Conservation (phyloP, 2,797 vertebrate species). For the Parambassis ranga region DNA sequence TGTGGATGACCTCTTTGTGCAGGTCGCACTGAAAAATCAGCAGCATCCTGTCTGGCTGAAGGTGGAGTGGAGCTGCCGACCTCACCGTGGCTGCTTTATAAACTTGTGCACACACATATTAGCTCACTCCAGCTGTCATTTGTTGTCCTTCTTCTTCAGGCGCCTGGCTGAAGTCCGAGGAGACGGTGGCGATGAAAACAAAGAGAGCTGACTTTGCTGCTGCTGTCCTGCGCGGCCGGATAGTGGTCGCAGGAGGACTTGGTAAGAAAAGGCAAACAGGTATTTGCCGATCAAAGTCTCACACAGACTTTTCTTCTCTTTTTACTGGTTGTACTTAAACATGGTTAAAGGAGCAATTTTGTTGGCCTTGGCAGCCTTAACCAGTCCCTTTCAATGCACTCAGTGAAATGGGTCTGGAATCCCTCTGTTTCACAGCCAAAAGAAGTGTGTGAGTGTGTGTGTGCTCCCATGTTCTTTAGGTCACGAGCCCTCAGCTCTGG, state of each 20-base stretch:
- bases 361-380: too few relatives aligned
- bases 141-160: slow-evolving; percentile 71
- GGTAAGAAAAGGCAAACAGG: slow-evolving; percentile 75
- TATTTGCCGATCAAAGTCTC: not conserved
- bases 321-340: not conserved
- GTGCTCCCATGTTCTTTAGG: slow-evolving; percentile 68
- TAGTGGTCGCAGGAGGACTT: slow-evolving; percentile 91
- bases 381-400: too few relatives aligned
- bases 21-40: slow-evolving; percentile 41
- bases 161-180: slow-evolving; percentile 90
- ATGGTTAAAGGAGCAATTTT: too few relatives aligned
- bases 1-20: slow-evolving; percentile 19
- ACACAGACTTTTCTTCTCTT: not conserved
- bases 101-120: not conserved
- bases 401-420: too few relatives aligned
- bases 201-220: slow-evolving; percentile 93
- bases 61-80: not conserved
- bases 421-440: too few relatives aligned
- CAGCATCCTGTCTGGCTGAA: slow-evolving; percentile 34
- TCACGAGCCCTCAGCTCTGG: slow-evolving; percentile 92
- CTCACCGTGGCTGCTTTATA: slow-evolving; percentile 17
- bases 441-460: not conserved
- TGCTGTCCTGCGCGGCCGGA: slow-evolving; percentile 87
- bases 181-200: slow-evolving; percentile 90
- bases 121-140: slow-evolving; percentile 2